phyloP scores from a whole-genome alignment of 1,140 invertebrate genomes.

The Magallana ariakensis region DNA sequence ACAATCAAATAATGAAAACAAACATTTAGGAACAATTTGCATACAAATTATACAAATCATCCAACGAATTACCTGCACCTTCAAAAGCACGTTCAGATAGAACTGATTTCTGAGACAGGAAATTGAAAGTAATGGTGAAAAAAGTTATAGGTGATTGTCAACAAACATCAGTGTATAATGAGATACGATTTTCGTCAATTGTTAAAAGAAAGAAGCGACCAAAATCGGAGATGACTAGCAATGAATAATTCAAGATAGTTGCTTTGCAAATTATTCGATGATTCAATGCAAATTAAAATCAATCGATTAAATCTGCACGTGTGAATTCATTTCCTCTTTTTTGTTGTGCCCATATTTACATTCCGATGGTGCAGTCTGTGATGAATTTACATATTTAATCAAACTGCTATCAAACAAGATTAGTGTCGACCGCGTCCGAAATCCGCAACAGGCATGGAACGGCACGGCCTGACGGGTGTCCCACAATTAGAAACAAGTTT shows the following conservation, averaged over 20 bases:
- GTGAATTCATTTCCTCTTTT: not conserved
- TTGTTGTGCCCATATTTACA: conserved; percentile 23
- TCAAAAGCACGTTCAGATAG: not conserved
- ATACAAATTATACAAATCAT: conserved; percentile 34
- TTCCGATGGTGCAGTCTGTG: not conserved
- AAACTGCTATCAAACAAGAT: conserved; percentile 5
- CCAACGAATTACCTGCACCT: not conserved
- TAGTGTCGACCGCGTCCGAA: not conserved
- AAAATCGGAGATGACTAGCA: not conserved
- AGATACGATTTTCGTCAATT: no score
- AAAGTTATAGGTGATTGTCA: no score
- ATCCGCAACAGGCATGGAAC: not conserved
- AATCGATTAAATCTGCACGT: not conserved
- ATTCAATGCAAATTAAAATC: no score
- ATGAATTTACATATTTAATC: conserved; percentile 31
- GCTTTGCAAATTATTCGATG: no score
- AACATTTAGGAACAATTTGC: conserved; percentile 34
- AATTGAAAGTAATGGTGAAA: not conserved
- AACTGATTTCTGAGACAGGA: not conserved
- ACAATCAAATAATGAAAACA: conserved; percentile 39
- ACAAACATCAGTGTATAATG: no score
- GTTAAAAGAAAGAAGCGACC: not conserved
- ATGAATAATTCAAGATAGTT: no score
- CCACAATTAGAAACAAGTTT: conserved; percentile 22
- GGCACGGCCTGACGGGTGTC: not conserved